phyloP scores from a whole-genome alignment of 2,888 invertebrate genomes.

The Pomacea canaliculata region DNA sequence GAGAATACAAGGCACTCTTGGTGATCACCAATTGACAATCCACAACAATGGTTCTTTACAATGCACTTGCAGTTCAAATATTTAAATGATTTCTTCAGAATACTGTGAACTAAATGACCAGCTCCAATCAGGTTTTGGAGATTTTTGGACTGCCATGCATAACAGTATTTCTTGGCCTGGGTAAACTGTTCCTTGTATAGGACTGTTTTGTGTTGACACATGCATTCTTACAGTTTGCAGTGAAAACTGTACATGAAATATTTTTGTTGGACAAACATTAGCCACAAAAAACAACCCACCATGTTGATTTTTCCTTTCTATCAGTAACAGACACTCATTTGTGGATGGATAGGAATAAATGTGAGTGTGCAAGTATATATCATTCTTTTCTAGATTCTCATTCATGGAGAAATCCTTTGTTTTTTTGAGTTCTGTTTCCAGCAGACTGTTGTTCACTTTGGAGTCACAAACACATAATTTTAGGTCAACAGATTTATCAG shows the following conservation, averaged over 20 bases:
- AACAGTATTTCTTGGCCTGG: conserved; percentile 21
- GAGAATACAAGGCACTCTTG: too few species aligned
- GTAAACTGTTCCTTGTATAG: conserved; percentile 9
- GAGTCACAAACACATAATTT: conserved; percentile 50
- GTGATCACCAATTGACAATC: too few species aligned
- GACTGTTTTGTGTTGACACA: conserved; percentile 12
- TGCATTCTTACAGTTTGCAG: conserved; percentile 12
- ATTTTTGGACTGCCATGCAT: conserved; percentile 15
- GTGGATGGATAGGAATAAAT: conserved; percentile 15
- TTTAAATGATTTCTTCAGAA: too few species aligned
- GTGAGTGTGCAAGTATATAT: conserved; percentile 13
- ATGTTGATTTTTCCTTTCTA: conserved; percentile 31
- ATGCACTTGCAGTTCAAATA: too few species aligned
- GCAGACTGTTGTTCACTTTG: neutral
- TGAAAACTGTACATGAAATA: conserved; percentile 8
- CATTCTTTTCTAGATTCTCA: neutral
- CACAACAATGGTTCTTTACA: too few species aligned
- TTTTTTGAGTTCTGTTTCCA: neutral
- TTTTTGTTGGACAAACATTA: conserved; percentile 34
- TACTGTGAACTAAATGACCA: conserved; percentile 11
- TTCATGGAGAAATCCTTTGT: neutral
- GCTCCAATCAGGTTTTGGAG: conserved; percentile 15
- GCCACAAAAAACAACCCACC: conserved; percentile 39
- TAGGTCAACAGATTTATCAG: conserved; percentile 44
- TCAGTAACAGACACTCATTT: conserved; percentile 34